Conservation (phyloP, 2,797 vertebrate genomes). For the Meda fulgida region DNA sequence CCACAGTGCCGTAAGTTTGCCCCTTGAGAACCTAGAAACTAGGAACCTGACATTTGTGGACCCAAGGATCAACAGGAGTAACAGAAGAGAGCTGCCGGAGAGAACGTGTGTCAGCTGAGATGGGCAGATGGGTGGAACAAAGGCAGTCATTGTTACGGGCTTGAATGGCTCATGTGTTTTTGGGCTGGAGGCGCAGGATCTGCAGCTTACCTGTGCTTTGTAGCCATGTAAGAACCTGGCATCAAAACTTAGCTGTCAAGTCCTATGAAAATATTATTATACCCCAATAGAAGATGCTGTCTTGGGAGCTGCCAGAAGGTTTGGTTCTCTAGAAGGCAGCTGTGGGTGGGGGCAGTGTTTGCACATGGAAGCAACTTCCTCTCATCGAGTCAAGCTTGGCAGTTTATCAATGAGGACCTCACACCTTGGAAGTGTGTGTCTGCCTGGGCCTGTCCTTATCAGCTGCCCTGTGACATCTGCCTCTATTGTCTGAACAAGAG, state of each 20-base stretch:
- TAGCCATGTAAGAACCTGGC: constrained; percentile 76
- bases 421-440: constrained; percentile 58
- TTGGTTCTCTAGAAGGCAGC: constrained; percentile 73
- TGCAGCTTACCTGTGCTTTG: constrained; percentile 84
- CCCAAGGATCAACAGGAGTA: constrained; percentile 45
- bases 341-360: constrained; percentile 71
- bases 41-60: background rate
- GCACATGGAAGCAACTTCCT: constrained; percentile 58
- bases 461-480: constrained; percentile 56
- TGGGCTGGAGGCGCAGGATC: constrained; percentile 80
- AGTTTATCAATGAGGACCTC: constrained; percentile 62
- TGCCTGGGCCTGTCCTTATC: constrained; percentile 50
- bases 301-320: constrained; percentile 71
- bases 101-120: constrained; percentile 60
- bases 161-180: constrained; percentile 79
- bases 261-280: constrained; percentile 77
- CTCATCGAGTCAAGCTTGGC: constrained; percentile 63
- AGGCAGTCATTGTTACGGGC: constrained; percentile 82
- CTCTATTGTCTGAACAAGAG: constrained; percentile 56
- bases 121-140: constrained; percentile 85
- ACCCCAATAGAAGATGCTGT: constrained; percentile 78
- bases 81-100: constrained; percentile 54
- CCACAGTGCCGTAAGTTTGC: constrained; percentile 49
- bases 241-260: constrained; percentile 80
- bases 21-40: background rate